Conservation (phyloP, 2,888 invertebrate species). For the Crocallis elinguaria region DNA sequence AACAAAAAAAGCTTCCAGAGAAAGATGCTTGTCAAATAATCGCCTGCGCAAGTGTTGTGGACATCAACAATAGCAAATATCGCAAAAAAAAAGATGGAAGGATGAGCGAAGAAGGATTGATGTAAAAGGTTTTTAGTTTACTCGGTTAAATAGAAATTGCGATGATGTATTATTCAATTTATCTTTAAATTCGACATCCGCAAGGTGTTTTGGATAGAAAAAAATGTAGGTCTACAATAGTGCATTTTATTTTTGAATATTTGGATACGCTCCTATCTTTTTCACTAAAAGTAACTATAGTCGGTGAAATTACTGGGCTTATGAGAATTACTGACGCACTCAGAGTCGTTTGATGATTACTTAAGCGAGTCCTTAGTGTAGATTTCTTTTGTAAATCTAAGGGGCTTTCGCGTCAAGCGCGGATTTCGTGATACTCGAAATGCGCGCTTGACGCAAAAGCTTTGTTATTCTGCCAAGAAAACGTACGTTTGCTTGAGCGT, state of each 20-base stretch:
- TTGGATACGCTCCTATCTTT: no score
- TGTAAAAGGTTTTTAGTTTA: slow-evolving; percentile 50
- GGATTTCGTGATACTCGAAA: no score
- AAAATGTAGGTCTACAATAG: slow-evolving; percentile 21
- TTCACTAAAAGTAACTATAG: no score
- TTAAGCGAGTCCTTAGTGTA: no score
- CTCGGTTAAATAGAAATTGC: slow-evolving; percentile 47
- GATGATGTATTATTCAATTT: slow-evolving; percentile 48
- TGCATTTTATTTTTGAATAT: background rate
- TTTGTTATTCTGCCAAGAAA: no score
- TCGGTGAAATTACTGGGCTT: no score
- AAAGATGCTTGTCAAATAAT: slow-evolving; percentile 74
- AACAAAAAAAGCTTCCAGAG: slow-evolving; percentile 48
- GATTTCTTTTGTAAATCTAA: no score
- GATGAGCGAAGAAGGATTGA: slow-evolving; percentile 59
- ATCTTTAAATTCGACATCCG: slow-evolving; percentile 48
- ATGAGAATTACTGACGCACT: no score
- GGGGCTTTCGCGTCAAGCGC: no score
- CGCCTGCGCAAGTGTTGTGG: slow-evolving; percentile 69
- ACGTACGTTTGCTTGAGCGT: no score
- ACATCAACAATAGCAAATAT: slow-evolving; percentile 47
- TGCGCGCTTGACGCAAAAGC: no score
- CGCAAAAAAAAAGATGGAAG: slow-evolving; percentile 42
- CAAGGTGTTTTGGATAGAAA: slow-evolving; percentile 51
- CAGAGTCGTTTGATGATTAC: no score